Base-by-base conservation (phyloP, 30 jellyfish, hydroid and myxozoan genomes). In the Chrysaora quinquecirrha region DNA sequence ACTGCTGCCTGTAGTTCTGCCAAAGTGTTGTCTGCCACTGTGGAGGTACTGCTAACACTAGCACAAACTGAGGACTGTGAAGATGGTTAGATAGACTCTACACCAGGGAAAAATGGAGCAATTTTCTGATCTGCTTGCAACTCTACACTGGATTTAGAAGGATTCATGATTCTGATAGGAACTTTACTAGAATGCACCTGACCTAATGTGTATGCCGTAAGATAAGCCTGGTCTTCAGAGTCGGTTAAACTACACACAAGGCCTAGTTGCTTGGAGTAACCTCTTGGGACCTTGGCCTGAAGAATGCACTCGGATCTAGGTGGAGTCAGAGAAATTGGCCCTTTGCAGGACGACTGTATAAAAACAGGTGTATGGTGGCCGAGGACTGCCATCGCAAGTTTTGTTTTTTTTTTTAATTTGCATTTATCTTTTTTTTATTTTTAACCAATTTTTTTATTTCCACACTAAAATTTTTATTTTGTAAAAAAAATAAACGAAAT, bases 291-390 rank as follows among this genome's bases (percentile, higher is more conserved):
- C n/a, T n/a, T n/a, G n/a, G n/a, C n/a, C n/a, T n/a, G n/a, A n/a
- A n/a, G n/a, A n/a, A n/a, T n/a, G n/a, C n/a, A n/a, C n/a, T n/a
- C n/a, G n/a, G n/a, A n/a, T n/a, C n/a, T n/a, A n/a, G n/a, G n/a
- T n/a, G n/a, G n/a, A n/a, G n/a, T n/a, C n/a, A n/a, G n/a, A n/a
- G n/a, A n/a, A n/a, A n/a, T n/a, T n/a, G n/a, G n/a, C n/a, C n/a
- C n/a, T n/a, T n/a, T n/a, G n/a, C n/a, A n/a, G n/a, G n/a, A n/a
- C n/a, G n/a, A n/a, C n/a, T n/a, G n/a, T n/a, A n/a, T n/a, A n/a
- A n/a, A n/a, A n/a, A n/a, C n/a, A n/a, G n/a, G n/a, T n/a, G n/a
- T 52, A 52, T 52, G 68, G 68, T 52, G 68, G 68, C 68, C 68
- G 29, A 52, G 24, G 24, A 20, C 68, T 52, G 68, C 68, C 68